Conservation (phyloP, 30 jellyfish, hydroid and myxozoan species). For the Aurelia aurita complex sp. Pacific region DNA sequence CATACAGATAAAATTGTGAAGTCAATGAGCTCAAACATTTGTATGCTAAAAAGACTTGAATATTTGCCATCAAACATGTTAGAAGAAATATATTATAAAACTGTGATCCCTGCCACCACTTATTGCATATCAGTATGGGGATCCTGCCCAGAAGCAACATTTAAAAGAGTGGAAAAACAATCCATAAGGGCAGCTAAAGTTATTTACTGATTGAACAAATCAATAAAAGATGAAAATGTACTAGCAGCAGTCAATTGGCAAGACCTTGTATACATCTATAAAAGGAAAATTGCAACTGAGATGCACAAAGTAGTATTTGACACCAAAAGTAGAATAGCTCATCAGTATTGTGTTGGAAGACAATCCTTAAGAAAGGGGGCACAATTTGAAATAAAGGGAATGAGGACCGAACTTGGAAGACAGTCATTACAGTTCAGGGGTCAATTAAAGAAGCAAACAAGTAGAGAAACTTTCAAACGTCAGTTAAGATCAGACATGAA, state of each 20-base stretch:
- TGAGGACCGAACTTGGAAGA: conserved; percentile 63
- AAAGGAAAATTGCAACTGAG: conserved; percentile 31
- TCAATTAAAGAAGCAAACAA: conserved; percentile 40
- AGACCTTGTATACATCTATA: conserved; percentile 42
- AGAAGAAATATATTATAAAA: conserved; percentile 52
- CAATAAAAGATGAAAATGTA: conserved; percentile 30
- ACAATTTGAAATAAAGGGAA: conserved; percentile 17
- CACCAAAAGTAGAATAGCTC: conserved; percentile 31
- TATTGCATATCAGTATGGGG: conserved; percentile 69
- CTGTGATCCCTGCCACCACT: conserved; percentile 48
- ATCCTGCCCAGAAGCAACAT: conserved; percentile 46
- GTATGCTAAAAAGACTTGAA: conserved; percentile 39
- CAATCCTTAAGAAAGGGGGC: conserved; percentile 41
- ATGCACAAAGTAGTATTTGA: conserved; percentile 44
- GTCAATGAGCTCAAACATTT: conserved; percentile 52
- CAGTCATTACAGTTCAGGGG: conserved; percentile 48
- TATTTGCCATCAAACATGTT: conserved; percentile 46
- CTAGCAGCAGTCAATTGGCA: conserved; percentile 63
- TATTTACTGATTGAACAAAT: conserved; percentile 27
- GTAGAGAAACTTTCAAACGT: conserved; percentile 43
- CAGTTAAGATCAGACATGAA: conserved; percentile 39
- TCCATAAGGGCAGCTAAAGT: conserved; percentile 66
- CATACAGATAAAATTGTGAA: conserved; percentile 45
- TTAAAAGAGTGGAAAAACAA: conserved; percentile 29
- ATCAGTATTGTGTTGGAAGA: conserved; percentile 21